phyloP scores from a whole-genome alignment of 2,797 vertebrate species.

The Somateria mollissima region DNA sequence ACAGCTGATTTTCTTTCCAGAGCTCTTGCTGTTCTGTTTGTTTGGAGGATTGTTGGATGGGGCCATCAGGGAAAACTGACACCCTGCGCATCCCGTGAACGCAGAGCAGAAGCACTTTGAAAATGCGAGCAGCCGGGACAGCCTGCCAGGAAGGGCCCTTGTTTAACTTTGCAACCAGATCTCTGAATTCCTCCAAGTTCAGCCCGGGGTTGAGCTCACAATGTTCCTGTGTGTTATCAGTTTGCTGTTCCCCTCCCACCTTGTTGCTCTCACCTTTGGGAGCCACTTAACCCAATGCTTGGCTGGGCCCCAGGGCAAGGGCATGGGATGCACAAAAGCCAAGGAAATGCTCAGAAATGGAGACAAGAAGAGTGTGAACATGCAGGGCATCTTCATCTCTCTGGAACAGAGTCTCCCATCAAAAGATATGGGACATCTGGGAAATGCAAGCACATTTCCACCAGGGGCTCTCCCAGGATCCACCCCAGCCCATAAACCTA shows the following conservation, averaged over 20 bases:
- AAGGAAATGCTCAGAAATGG: neutral
- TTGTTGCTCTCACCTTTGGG: neutral
- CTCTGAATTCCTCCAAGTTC: neutral
- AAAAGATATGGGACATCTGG: neutral
- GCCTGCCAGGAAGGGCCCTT: neutral
- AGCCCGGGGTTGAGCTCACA: neutral
- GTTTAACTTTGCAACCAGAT: neutral
- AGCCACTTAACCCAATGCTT: neutral
- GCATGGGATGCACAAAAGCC: neutral
- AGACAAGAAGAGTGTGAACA: neutral
- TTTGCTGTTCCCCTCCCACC: neutral
- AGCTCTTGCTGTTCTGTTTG: slow-evolving; percentile 6
- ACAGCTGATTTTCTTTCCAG: neutral
- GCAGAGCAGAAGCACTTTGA: neutral
- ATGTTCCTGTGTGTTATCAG: too few relatives aligned
- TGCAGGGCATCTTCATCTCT: neutral
- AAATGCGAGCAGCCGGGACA: neutral
- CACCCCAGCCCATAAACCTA: neutral
- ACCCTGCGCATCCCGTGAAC: neutral
- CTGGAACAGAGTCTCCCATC: neutral
- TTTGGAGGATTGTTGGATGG: neutral
- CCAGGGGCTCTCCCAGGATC: neutral
- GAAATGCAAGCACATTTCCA: neutral
- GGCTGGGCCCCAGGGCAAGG: neutral
- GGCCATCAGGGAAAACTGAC: neutral